phyloP scores from a whole-genome alignment of 53 echinoderm and acorn worm genomes.

The Paelopatides confundens region DNA sequence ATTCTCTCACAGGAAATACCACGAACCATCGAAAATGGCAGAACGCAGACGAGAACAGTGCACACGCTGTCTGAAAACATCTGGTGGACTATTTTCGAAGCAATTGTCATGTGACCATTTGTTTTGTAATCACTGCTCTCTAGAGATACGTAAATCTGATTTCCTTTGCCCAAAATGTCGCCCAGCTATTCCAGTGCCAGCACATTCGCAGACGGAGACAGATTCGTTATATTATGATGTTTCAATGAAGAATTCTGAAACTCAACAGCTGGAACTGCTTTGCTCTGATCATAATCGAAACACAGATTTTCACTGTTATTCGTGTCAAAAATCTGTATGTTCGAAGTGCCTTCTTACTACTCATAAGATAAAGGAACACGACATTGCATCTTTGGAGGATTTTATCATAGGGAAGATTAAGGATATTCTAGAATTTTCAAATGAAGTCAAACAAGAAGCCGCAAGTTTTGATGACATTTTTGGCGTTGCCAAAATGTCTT shows the following conservation, averaged over 20 bases:
- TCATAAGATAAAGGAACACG: neutral
- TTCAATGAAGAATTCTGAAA: no score
- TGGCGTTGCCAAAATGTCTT: neutral
- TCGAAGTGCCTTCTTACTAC: neutral
- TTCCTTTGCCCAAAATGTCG: constrained; percentile 10
- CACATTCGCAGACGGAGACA: neutral
- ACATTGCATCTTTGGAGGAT: neutral
- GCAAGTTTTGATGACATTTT: neutral
- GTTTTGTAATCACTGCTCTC: neutral
- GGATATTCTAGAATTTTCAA: neutral
- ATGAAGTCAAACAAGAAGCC: neutral
- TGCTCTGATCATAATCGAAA: neutral
- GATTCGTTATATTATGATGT: no score
- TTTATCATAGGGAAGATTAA: neutral
- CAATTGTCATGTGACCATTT: neutral
- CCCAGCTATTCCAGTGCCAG: neutral
- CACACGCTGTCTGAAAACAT: neutral
- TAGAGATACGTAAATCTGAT: neutral
- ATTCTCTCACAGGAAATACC: no score
- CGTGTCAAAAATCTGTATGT: neutral
- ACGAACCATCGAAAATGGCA: neutral
- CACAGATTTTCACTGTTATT: neutral
- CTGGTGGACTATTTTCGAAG: neutral
- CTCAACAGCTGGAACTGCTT: neutral
- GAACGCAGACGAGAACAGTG: neutral